Conservation (phyloP, 2,797 vertebrate genomes). For the Echeneis naucrates region DNA sequence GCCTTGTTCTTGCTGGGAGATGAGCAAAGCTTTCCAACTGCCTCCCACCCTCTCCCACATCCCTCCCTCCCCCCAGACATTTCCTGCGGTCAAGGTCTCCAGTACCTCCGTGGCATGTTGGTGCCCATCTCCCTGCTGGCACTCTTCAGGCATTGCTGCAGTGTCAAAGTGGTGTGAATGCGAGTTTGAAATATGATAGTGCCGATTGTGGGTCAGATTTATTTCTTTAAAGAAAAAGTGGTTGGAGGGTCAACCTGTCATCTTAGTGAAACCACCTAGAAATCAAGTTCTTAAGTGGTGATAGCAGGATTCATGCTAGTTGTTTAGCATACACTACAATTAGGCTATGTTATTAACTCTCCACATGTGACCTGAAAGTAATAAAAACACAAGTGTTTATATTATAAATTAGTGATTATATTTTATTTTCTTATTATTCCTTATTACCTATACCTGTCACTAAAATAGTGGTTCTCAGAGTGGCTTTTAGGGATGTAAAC, state of each 20-base stretch:
- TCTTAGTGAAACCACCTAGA: constrained; percentile 23
- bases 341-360: constrained; percentile 16
- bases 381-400: background rate
- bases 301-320: background rate
- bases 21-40: constrained; percentile 27
- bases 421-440: too few relatives aligned
- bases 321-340: background rate
- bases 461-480: too few relatives aligned
- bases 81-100: constrained; percentile 62
- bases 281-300: constrained; percentile 2
- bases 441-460: background rate
- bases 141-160: constrained; percentile 49
- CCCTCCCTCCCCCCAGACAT: background rate
- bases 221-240: constrained; percentile 59
- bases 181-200: constrained; percentile 66
- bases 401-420: background rate
- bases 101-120: constrained; percentile 44
- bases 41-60: background rate
- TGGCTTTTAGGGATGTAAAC: too few relatives aligned
- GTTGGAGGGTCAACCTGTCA: background rate
- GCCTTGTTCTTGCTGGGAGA: constrained; percentile 26
- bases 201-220: constrained; percentile 63
- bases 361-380: constrained; percentile 8
- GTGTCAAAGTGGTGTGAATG: constrained; percentile 67
- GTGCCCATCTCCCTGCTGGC: constrained; percentile 56